Evolutionary conservation across 2,113 vertebrate genomes (phyloP), one percentile per base, ranked within the genome.

Genomic region (Macroglossus sobrinus): DNA sequence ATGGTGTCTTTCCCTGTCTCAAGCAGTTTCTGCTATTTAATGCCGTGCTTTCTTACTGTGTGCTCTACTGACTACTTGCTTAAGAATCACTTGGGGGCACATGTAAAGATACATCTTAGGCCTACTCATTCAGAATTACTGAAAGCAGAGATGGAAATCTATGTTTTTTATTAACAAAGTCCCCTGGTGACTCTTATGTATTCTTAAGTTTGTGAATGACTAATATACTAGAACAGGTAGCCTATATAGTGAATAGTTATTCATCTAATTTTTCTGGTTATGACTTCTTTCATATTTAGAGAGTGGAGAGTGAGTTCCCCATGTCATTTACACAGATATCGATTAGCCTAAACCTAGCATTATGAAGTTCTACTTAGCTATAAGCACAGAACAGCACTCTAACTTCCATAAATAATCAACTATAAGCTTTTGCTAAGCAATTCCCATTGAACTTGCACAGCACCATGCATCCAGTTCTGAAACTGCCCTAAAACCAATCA

Each of bases 151-250:
- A 26, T 86, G 7, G 33, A 97, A 95, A 85, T 91, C 26, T 64
- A 28, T 53, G 84, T 92, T 74, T 71, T 47, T 50, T 50, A 9
- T 50, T 16, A 96, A 91, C 61, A 94, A 96, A 74, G 13, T 82
- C 55, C 50, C 78, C 40, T 69, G 81, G 61, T 68, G 53, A 88
- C 19, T 80, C 75, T 82, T 69, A 57, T 43, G 30, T 88, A 80
- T 78, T 91, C 57, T 38, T 28, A 94, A 94, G 68, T 94, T 94
- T 95, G 53, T 50, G 24, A 78, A 72, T 94, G 59, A 88, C 33
- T 93, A 50, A 64, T 85, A 15, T 80, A 26, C 64, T 55, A 76
- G 69, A 61, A 79, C 59, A 55, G 74, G 28, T 69, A 75, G 6
- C 16, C 68, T 71, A 64, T 19, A 64, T 1, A 55, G 30, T 80